Base-by-base conservation (phyloP, 2,113 vertebrate species). In the Dendropsophus ebraccatus region DNA sequence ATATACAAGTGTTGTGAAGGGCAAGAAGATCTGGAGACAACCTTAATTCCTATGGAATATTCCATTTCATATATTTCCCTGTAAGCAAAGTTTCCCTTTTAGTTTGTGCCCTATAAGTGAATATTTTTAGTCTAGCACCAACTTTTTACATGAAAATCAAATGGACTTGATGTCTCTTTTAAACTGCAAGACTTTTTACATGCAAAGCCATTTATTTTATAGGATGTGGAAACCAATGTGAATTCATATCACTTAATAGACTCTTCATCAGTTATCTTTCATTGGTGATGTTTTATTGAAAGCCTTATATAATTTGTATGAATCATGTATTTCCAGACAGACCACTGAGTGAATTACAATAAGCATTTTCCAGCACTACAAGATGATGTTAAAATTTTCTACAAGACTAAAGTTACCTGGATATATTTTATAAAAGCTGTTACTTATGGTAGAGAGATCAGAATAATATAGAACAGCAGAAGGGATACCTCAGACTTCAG, bases 281-380 rank as follows among this genome's bases (percentile, higher is more conserved):
- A 76, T 50, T 77, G 75, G 75, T 54, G 75, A 77, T 77, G 75
- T 77, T 76, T 76, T 77, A 77, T 77, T 77, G 75, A 77, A 77
- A 35, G 75, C 17, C 75, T 77, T 54, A 54, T 56, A 54, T 77
- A 77, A 54, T 56, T 54, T 54, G 49, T 54, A 77, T 77, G 75
- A 77, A 54, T 77, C 50, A 54, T 77, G 49, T 77, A 77, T 77
- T 74, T 47, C 45, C 49, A 76, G 74, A 49, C 74, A 76, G 74
- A 54, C 50, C 75, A 54, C 28, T 56, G 49, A 77, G 28, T 35
- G 50, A 54, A 54, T 77, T 77, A 49, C 25, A 25, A 54, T 32
- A 49, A 77, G 28, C 14, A 56, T 17, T 77, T 77, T 32, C 21
- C 75, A 77, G 75, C 75, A 54, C 75, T 54, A 77, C 28, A 54